Evolutionary conservation across 2,797 vertebrate species (phyloP).

Genomic region (Lepilemur ruficaudatus): DNA sequence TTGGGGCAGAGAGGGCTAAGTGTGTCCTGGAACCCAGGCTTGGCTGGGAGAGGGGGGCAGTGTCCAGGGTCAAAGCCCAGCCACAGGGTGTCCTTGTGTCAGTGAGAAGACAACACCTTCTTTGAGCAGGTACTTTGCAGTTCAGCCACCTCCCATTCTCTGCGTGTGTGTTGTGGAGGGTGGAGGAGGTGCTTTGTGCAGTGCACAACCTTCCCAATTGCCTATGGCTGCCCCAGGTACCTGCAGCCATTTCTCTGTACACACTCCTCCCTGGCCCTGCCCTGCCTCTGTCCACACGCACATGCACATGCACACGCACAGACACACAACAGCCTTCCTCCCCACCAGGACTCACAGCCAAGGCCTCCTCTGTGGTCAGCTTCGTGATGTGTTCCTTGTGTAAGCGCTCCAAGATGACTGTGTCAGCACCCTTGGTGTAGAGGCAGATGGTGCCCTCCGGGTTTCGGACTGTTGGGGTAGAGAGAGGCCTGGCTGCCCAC

Average conservation of each 20-base stretch:
- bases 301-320: neutral
- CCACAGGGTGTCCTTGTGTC: neutral
- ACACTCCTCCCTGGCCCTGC: too few species aligned
- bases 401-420: constrained; percentile 91
- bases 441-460: constrained; percentile 92
- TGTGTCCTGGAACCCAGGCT: neutral
- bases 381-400: constrained; percentile 75
- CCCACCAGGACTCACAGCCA: constrained; percentile 88
- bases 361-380: constrained; percentile 84
- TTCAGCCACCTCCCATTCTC: neutral
- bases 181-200: neutral
- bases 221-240: too few species aligned
- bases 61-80: neutral
- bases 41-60: neutral
- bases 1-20: neutral
- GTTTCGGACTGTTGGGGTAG: constrained; percentile 87
- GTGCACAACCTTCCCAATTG: neutral
- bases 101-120: neutral
- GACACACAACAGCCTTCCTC: too few species aligned
- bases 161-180: too few species aligned
- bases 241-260: neutral
- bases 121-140: neutral
- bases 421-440: constrained; percentile 96
- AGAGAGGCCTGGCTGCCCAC: neutral
- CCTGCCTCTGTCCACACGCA: rapidly evolving